Conservation (phyloP, 2,888 invertebrate species). For the Rhagonycha fulva region DNA sequence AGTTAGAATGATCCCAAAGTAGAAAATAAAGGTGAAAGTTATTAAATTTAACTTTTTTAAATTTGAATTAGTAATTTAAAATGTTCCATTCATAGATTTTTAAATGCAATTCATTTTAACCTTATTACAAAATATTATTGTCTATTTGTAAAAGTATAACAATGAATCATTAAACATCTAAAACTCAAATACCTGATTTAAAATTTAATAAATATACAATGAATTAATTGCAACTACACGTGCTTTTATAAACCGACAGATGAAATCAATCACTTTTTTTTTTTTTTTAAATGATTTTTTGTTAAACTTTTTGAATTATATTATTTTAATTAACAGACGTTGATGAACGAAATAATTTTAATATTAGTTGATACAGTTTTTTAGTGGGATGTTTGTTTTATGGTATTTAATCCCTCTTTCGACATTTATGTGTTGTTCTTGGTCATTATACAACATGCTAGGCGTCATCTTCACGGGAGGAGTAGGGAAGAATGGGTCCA, state of each 20-base stretch:
- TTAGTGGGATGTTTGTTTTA: slow-evolving; percentile 71
- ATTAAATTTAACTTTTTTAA: neutral
- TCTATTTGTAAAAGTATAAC: neutral
- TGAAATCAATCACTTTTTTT: neutral
- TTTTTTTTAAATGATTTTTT: neutral
- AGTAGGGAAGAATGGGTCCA: slow-evolving; percentile 96
- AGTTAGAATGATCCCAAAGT: neutral
- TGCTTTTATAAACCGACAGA: neutral
- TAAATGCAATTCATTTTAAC: neutral
- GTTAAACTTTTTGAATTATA: neutral
- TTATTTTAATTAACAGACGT: neutral
- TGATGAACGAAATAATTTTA: neutral
- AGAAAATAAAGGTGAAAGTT: neutral
- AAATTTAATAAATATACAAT: neutral
- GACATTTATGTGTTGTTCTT: slow-evolving; percentile 72
- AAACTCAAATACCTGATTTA: neutral
- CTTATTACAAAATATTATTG: neutral
- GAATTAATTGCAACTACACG: neutral
- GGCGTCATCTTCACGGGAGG: slow-evolving; percentile 78
- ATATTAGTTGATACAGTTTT: slow-evolving; percentile 47
- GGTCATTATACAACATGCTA: slow-evolving; percentile 74
- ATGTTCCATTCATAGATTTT: neutral
- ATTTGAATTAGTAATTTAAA: neutral
- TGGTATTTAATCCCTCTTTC: slow-evolving; percentile 78
- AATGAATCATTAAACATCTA: neutral